Percentiles rank a stretch among this genome's conserved stretches.
Evolutionary conservation across 2,113 vertebrate species (phyloP).

Genomic region (Tichodroma muraria): DNA sequence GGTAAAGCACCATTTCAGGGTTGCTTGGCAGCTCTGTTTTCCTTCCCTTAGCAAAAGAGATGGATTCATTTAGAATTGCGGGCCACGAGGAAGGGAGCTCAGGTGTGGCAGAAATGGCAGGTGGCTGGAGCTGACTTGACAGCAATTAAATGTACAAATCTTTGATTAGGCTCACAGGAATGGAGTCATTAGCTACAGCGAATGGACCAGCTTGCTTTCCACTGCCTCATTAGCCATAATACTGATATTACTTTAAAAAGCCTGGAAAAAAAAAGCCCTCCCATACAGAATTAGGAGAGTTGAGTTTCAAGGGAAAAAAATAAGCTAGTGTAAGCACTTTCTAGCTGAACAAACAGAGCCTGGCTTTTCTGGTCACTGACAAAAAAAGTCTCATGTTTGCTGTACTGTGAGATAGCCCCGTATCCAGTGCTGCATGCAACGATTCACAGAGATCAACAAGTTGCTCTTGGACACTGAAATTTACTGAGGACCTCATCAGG

Average conservation of each 20-base stretch:
- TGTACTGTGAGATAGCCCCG: neutral
- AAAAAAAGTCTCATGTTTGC: neutral
- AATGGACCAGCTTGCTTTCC: slow-evolving; percentile 76
- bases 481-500: neutral
- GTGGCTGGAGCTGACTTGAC: slow-evolving; percentile 89
- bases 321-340: slow-evolving; percentile 65
- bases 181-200: slow-evolving; percentile 81
- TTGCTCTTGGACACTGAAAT: slow-evolving; percentile 36
- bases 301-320: slow-evolving; percentile 41
- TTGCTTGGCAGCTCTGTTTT: slow-evolving; percentile 84
- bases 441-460: neutral
- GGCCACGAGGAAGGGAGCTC: slow-evolving; percentile 70
- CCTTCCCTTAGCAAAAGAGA: slow-evolving; percentile 75
- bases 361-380: slow-evolving; percentile 36
- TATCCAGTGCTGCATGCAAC: neutral
- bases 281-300: slow-evolving; percentile 41
- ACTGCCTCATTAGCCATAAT: slow-evolving; percentile 75
- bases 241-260: slow-evolving; percentile 73
- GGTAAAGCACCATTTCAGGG: slow-evolving; percentile 67
- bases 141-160: slow-evolving; percentile 93
- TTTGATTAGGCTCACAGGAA: slow-evolving; percentile 88
- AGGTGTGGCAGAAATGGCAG: slow-evolving; percentile 84
- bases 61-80: slow-evolving; percentile 76
- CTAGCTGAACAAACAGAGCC: slow-evolving; percentile 40
- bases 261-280: slow-evolving; percentile 23